Base-by-base conservation (phyloP, 2,113 vertebrate genomes). In the Toxotes chatareus region DNA sequence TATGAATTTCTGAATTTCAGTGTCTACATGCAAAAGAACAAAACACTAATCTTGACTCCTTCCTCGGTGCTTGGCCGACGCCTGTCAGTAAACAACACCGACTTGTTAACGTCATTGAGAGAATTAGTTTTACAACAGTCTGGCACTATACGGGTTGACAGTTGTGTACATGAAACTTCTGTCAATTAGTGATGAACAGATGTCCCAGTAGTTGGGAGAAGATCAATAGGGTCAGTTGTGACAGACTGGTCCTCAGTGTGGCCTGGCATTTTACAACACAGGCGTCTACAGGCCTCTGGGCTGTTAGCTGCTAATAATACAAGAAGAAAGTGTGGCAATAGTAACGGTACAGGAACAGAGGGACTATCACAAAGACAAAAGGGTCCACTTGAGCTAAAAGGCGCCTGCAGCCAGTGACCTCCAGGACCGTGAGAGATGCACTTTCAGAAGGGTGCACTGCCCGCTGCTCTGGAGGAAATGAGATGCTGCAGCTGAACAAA, bases 171-270 rank as follows among this genome's bases (percentile, higher is more conserved):
- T 78, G 66, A 79, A 90, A 88, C 80, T 40, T 82, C 76, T 86
- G 69, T 88, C 89, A 88, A 76, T 93, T 91, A 92, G 88, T 36
- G 31, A 71, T 0, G 60, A 90, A 76, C 93, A 94, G 93, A 94
- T 93, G 93, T 87, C 90, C 57, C 70, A 69, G 82, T 83, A 17
- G 86, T 51, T 55, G 56, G 49, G 73, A 74, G 55, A 82, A 85
- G 92, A 93, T 92, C 93, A 94, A 92, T 90, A 89, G 85, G 73
- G 82, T 91, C 86, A 88, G 47, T 75, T 65, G 86, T 64, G 86
- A 85, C 89, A 85, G 82, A 84, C 87, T 83, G 76, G 56, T 72
- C 79, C 40, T 85, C 47, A 80, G 70, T 76, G 69, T 56, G 44
- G 11, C 42, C 76, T 32, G 72, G 57, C 21, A 19, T 82, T 92